These are phyloP conservation scores for Nothura maculosa DNA, from an alignment of 2,797 vertebrate genomes.

Conservation along the genomic window DNA sequence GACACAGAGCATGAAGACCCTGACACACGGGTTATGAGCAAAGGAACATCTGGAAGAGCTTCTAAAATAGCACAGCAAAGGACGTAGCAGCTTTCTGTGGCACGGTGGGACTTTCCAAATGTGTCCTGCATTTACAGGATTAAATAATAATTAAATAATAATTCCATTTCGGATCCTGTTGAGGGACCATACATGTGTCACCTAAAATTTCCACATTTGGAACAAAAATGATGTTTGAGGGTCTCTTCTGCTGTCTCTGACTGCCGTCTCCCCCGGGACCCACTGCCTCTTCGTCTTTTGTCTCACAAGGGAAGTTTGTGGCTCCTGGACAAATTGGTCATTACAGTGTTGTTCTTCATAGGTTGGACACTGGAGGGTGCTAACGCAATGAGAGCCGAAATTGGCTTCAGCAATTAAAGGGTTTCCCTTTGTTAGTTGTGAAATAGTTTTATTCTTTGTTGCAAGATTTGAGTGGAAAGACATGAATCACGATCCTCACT, in stretches of 20 bases:
- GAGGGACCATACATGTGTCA: not conserved
- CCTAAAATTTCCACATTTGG: not conserved
- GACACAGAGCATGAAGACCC: accelerated
- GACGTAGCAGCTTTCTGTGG: not conserved
- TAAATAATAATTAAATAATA: not conserved
- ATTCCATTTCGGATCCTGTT: not conserved
- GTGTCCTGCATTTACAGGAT: too few species aligned
- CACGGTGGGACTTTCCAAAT: not conserved
- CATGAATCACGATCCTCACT: not conserved
- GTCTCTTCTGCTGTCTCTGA: not conserved
- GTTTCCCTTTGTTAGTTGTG: conserved; percentile 29
- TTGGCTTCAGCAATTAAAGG: not conserved
- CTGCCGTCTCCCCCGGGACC: not conserved
- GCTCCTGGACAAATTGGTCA: not conserved
- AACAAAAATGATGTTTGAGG: not conserved
- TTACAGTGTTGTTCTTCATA: conserved; percentile 47
- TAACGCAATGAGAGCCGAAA: conserved; percentile 62
- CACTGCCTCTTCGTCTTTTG: not conserved
- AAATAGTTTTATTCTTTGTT: conserved; percentile 44
- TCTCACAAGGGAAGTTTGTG: not conserved
- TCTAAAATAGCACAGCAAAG: not conserved
- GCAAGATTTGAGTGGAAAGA: conserved; percentile 32
- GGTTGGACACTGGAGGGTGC: conserved; percentile 79
- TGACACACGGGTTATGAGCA: not conserved
- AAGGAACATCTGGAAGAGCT: not conserved